Evolutionary conservation across 1,140 invertebrate genomes (phyloP), one percentile per base, ranked within the genome.

Genomic region (Platorchestia sp.): DNA sequence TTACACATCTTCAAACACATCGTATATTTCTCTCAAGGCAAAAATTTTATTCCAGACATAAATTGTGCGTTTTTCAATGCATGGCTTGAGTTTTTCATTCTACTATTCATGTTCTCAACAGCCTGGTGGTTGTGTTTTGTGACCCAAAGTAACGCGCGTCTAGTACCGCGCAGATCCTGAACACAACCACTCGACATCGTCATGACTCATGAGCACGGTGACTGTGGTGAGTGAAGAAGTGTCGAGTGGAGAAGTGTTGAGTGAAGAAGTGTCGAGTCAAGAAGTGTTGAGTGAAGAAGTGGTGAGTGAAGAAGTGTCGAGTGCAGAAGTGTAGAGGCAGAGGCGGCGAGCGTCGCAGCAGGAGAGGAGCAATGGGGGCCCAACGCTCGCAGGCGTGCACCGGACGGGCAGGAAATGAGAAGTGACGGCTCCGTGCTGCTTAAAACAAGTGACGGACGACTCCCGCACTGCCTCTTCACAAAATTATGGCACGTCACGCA

Each of bases 361-460:
- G 59, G 10, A n/a, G n/a, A n/a, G 10, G 59, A 75, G 59, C 59
- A 36, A 75, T 75, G 59, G 14, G 59, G 59, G 59, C 27, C 59
- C 1, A 36, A 36, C 14, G 59, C 59, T 36, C 59, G 27, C 7
- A 86, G 41, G 86, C 36, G 86, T 40, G 36, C 40, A 86, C 89
- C 89, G 91, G 91, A 93, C 91, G 91, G 7, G 91, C 43, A 40
- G 91, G 91, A 93, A 93, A 93, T 93, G 91, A 93, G 91, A 36
- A 93, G 91, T 93, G 91, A 93, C 91, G 45, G 91, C 16, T 40
- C 91, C 0, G 43, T 6, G 91, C 43, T 47, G 36, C 43, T 44
- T 93, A 93, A 93, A 93, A 93, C 91, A 93, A 93, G 91, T 93
- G 91, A 93, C 91, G 91, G 91, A 93, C 45, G 91, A 93, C 45